A percentile compares a stretch with the other conserved stretches of the same genome.
Evolutionary conservation across 2,797 vertebrate species (phyloP).

Genomic region (Siniperca scherzeri): DNA sequence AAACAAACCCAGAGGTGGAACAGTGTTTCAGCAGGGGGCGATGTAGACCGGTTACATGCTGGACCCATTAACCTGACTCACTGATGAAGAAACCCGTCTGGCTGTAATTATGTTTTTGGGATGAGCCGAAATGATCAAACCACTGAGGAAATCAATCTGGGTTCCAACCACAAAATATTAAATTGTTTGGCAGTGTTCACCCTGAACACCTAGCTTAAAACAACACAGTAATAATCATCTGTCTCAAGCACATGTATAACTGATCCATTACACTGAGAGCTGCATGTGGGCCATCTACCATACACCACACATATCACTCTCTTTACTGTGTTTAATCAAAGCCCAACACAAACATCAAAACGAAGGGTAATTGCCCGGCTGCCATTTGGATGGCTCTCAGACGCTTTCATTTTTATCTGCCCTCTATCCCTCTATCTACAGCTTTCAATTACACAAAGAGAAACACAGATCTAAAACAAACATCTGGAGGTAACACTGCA

Average conservation of each 20-base stretch:
- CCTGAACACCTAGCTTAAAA: conserved; percentile 49
- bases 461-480: conserved; percentile 27
- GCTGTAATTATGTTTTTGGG: conserved; percentile 55
- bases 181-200: conserved; percentile 57
- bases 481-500: conserved; percentile 41
- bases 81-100: conserved; percentile 45
- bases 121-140: conserved; percentile 56
- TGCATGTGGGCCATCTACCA: background rate
- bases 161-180: conserved; percentile 31
- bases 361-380: conserved; percentile 46
- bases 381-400: conserved; percentile 60
- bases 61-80: conserved; percentile 39
- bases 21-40: conserved; percentile 31
- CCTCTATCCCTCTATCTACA: conserved; percentile 58
- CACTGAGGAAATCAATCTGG: conserved; percentile 62
- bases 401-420: conserved; percentile 47
- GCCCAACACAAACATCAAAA: conserved; percentile 46
- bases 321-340: conserved; percentile 57
- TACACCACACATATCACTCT: conserved; percentile 17
- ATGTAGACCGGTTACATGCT: conserved; percentile 11
- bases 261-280: conserved; percentile 50
- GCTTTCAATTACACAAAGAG: conserved; percentile 51
- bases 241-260: conserved; percentile 45
- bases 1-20: background rate
- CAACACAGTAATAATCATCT: conserved; percentile 41